A percentile compares a stretch with the other conserved stretches of the same genome.
Evolutionary conservation across 2,797 vertebrate genomes (phyloP).

Genomic region (Neomorphus geoffroyi): DNA sequence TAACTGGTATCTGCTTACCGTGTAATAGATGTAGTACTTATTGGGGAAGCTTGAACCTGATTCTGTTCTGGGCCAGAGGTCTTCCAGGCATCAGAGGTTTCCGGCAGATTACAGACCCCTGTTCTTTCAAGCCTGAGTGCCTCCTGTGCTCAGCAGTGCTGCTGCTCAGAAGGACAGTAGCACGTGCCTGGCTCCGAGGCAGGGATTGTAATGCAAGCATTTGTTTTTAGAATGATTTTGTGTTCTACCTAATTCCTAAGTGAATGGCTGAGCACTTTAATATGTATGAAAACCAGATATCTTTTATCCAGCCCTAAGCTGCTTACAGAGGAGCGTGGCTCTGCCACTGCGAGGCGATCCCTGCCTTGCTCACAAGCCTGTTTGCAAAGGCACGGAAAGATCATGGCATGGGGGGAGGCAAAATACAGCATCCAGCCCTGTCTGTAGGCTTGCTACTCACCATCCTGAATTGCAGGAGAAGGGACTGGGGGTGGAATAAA

Average conservation of each 20-base stretch:
- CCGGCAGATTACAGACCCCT: not conserved
- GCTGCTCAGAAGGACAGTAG: no score
- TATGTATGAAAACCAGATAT: accelerated
- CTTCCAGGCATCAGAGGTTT: not conserved
- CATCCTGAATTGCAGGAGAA: accelerated
- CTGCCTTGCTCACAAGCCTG: no score
- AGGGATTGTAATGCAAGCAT: not conserved
- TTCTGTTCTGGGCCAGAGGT: not conserved
- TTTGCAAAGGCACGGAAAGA: accelerated
- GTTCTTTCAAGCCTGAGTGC: not conserved
- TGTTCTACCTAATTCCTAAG: not conserved
- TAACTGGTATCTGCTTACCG: not conserved
- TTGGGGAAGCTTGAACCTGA: not conserved
- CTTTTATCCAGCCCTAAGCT: not conserved
- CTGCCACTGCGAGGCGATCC: not conserved
- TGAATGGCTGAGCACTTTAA: not conserved
- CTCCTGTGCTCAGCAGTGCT: not conserved
- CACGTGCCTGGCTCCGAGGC: accelerated
- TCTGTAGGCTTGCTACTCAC: not conserved
- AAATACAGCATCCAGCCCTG: not conserved
- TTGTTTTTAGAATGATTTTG: not conserved
- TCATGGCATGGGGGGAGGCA: accelerated
- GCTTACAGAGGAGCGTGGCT: not conserved
- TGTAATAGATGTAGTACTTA: not conserved
- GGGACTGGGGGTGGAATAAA: not conserved